Conservation (phyloP, 1,140 invertebrate genomes). For the Achatina immaculata region DNA sequence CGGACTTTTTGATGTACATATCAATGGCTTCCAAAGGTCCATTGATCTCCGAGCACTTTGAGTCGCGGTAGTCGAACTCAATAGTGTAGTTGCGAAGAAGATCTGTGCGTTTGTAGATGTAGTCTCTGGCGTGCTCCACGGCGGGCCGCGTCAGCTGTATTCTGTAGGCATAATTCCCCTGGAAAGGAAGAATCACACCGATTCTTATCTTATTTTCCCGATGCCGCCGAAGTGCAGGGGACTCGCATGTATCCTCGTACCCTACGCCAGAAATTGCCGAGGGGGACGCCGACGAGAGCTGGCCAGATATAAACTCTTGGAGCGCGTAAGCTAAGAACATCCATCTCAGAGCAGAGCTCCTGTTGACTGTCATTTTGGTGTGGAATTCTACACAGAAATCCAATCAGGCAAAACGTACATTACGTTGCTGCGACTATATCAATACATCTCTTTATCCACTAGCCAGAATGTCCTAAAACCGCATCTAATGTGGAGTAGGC, state of each 20-base stretch:
- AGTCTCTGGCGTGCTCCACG: conserved; percentile 55
- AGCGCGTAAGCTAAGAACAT: not conserved
- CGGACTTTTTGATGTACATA: conserved; percentile 56
- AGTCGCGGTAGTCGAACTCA: conserved; percentile 49
- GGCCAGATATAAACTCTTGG: no score
- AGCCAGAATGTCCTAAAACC: no score
- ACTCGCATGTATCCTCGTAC: not conserved
- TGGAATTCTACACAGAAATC: not conserved
- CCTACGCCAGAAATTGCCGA: not conserved
- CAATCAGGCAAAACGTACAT: not conserved
- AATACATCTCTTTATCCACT: no score
- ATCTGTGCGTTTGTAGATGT: conserved; percentile 28
- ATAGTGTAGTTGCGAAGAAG: conserved; percentile 48
- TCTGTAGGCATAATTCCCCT: conserved; percentile 43
- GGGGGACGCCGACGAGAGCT: not conserved
- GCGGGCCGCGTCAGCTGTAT: conserved; percentile 54
- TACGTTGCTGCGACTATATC: no score
- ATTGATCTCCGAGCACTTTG: conserved; percentile 58
- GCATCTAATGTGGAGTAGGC: no score
- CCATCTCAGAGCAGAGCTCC: not conserved
- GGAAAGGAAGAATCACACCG: conserved; percentile 47
- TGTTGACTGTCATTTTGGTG: not conserved
- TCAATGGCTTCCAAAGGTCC: conserved; percentile 63
- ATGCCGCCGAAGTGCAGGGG: not conserved
- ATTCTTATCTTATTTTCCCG: not conserved